Percentiles rank a stretch among this genome's conserved stretches.
phyloP scores from a whole-genome alignment of 2,797 vertebrate genomes.

The Anabas testudineus region DNA sequence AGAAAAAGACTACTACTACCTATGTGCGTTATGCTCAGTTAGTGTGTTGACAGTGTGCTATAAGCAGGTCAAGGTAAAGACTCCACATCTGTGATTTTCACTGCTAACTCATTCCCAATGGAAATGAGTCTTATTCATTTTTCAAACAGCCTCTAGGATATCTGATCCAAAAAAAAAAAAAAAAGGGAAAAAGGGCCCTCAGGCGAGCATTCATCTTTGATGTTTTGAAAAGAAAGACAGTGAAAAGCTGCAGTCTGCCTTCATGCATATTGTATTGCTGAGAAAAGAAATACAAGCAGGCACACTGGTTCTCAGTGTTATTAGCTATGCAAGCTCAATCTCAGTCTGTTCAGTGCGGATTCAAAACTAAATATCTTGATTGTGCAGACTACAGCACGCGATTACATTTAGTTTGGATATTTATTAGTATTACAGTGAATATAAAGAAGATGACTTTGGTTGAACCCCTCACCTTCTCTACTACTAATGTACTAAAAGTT shows the following conservation, averaged over 20 bases:
- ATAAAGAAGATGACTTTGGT: too few species aligned
- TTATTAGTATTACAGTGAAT: too few species aligned
- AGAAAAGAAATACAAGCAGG: conserved; percentile 63
- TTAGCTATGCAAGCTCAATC: conserved; percentile 47
- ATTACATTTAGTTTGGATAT: background rate
- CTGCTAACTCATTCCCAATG: conserved; percentile 72
- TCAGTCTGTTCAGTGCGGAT: conserved; percentile 8
- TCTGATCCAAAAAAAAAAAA: conserved; percentile 58
- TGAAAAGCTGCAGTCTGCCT: conserved; percentile 63
- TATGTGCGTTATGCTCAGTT: conserved; percentile 26
- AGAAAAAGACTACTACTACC: conserved; percentile 6
- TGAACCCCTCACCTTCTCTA: background rate
- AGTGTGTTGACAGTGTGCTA: conserved; percentile 34
- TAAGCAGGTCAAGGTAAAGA: conserved; percentile 75
- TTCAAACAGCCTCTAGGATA: conserved; percentile 77
- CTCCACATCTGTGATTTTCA: conserved; percentile 72
- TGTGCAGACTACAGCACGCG: background rate
- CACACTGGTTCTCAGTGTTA: conserved; percentile 58
- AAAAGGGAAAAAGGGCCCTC: conserved; percentile 41
- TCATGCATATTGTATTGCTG: conserved; percentile 77
- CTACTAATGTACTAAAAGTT: background rate
- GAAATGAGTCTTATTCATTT: conserved; percentile 81
- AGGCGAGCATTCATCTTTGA: conserved; percentile 71
- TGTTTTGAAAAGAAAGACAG: conserved; percentile 71
- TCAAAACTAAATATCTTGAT: background rate